Evolutionary conservation across 1,140 invertebrate genomes (phyloP).

Genomic region (Drosophila albomicans): DNA sequence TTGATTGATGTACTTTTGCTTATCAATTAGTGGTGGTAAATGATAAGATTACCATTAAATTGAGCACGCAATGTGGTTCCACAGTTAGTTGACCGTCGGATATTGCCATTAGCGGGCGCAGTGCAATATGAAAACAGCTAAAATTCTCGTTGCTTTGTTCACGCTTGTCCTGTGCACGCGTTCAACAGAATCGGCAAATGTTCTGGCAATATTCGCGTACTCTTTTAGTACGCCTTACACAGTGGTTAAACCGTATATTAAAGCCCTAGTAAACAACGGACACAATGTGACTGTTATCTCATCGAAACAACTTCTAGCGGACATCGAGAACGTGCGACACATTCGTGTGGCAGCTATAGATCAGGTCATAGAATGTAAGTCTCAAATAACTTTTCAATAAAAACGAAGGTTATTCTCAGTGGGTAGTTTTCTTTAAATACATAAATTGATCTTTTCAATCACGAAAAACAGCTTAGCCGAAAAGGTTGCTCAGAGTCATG

Average conservation of each 20-base stretch:
- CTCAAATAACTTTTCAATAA: neutral
- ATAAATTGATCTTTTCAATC: no score
- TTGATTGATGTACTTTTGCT: neutral
- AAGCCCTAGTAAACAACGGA: constrained; percentile 21
- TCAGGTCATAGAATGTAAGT: constrained; percentile 31
- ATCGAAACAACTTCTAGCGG: neutral
- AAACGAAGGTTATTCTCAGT: neutral
- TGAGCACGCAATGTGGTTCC: neutral
- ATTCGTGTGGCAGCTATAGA: constrained; percentile 37
- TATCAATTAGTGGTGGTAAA: neutral
- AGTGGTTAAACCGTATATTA: constrained; percentile 38
- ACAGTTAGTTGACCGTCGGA: constrained; percentile 12
- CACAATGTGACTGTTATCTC: constrained; percentile 54
- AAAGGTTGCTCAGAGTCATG: no score
- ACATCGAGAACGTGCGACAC: constrained; percentile 48
- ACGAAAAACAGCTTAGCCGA: no score
- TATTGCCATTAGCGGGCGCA: constrained; percentile 14
- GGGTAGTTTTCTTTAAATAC: no score
- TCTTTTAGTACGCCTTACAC: constrained; percentile 19
- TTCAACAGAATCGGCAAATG: constrained; percentile 20
- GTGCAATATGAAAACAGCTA: constrained; percentile 21
- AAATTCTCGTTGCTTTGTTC: constrained; percentile 7
- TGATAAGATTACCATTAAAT: constrained; percentile 15
- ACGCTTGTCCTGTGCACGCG: constrained; percentile 6
- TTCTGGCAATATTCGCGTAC: constrained; percentile 49